Evolutionary conservation across 2,113 vertebrate species (phyloP).

Genomic region (Nasalis larvatus): DNA sequence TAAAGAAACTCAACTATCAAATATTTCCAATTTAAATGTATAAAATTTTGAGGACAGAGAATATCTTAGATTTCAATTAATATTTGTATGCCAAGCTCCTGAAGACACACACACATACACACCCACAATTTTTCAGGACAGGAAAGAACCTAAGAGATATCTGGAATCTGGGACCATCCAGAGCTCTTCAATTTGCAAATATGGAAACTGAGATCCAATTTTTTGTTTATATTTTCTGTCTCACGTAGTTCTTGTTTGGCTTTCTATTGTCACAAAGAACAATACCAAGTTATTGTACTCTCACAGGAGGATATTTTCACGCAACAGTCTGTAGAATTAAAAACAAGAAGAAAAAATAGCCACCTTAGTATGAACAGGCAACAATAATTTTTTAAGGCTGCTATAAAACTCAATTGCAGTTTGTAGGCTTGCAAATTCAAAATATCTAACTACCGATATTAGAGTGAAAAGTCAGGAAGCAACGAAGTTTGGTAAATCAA

Average conservation of each 20-base stretch:
- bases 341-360: background rate
- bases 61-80: background rate
- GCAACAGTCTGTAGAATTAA: background rate
- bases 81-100: background rate
- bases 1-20: conserved; percentile 54
- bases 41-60: conserved; percentile 50
- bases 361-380: background rate
- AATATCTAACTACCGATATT: background rate
- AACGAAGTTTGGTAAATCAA: background rate
- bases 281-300: background rate
- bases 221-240: conserved; percentile 17
- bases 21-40: background rate
- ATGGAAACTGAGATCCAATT: background rate
- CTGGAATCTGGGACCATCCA: background rate
- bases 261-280: background rate
- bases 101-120: background rate
- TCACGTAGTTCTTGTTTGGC: background rate
- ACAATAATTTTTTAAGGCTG: background rate
- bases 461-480: background rate
- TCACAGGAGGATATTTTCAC: background rate
- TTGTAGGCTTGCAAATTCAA: background rate
- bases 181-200: conserved; percentile 19
- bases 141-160: background rate
- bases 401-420: background rate
- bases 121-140: background rate